phyloP scores from a whole-genome alignment of 1,140 invertebrate genomes.

The Eciton burchellii region DNA sequence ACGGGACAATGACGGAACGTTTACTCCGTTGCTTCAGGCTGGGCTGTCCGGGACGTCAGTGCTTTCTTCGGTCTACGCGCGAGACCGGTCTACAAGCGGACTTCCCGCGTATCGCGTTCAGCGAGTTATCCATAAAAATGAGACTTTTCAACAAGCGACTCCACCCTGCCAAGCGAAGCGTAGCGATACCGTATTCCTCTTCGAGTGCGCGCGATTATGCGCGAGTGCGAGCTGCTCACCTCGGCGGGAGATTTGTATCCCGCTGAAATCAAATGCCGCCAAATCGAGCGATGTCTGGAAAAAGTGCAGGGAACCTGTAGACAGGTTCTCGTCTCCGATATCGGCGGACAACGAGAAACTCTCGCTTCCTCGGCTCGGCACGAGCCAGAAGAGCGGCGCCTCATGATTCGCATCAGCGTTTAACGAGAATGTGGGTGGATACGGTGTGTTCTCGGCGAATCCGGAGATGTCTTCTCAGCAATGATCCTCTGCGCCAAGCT shows the following conservation, averaged over 20 bases:
- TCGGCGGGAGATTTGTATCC: not conserved
- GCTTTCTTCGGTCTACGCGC: slow-evolving; percentile 80
- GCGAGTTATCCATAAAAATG: slow-evolving; percentile 72
- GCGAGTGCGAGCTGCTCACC: not conserved
- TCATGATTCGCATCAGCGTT: no score
- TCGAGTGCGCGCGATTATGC: not conserved
- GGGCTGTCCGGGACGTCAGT: slow-evolving; percentile 76
- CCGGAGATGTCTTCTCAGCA: no score
- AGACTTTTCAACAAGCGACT: not conserved
- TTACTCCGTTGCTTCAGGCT: slow-evolving; percentile 72
- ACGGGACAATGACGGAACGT: slow-evolving; percentile 39
- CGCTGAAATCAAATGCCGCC: not conserved
- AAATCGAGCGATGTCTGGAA: slow-evolving; percentile 7
- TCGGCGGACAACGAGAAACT: no score
- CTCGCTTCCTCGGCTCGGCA: no score
- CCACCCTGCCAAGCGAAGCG: not conserved
- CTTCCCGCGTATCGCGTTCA: slow-evolving; percentile 78
- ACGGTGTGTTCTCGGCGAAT: no score
- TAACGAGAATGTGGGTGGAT: no score
- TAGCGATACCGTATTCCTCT: not conserved
- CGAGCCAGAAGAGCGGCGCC: no score
- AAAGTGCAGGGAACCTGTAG: not conserved
- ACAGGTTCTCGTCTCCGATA: no score
- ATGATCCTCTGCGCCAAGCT: no score
- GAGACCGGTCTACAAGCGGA: slow-evolving; percentile 80